A percentile compares a stretch with the other conserved stretches of the same genome.
Conservation (phyloP, 1,140 invertebrate genomes). For the Drosophila ohnishii region DNA sequence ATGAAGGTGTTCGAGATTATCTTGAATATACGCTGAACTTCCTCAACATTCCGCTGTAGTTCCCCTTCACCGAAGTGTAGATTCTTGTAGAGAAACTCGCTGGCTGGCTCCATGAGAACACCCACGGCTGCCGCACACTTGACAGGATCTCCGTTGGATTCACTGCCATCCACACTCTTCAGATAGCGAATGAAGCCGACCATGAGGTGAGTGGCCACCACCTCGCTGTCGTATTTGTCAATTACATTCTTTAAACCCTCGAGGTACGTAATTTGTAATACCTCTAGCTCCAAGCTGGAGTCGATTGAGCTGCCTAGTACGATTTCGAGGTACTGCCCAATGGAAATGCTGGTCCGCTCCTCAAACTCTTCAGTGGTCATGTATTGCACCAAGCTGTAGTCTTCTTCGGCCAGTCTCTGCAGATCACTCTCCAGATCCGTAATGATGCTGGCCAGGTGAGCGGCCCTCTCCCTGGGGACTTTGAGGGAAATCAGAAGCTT, state of each 20-base stretch:
- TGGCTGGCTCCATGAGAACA: neutral
- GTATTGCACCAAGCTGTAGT: neutral
- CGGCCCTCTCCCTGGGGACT: neutral
- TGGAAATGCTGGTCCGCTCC: neutral
- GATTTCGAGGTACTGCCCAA: neutral
- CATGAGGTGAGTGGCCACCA: slow-evolving; percentile 1
- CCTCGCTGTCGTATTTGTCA: neutral
- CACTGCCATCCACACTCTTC: neutral
- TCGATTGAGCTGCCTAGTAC: neutral
- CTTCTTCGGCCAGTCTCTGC: neutral
- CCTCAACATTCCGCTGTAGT: neutral
- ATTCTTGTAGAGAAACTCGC: neutral
- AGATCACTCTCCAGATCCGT: neutral
- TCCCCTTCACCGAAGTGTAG: neutral
- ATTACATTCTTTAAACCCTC: neutral
- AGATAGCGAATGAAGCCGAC: neutral
- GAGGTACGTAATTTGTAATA: neutral
- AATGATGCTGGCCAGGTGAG: neutral
- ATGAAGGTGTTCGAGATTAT: neutral
- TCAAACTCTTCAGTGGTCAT: neutral
- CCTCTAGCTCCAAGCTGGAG: neutral
- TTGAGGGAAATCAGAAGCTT: neutral
- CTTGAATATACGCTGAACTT: neutral
- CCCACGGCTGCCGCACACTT: neutral
- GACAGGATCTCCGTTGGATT: neutral